Percentiles rank a stretch among this genome's conserved stretches.
Evolutionary conservation across 64 coral and sea anemone species (phyloP).

Genomic region (Hydrozoanthus tunicans): DNA sequence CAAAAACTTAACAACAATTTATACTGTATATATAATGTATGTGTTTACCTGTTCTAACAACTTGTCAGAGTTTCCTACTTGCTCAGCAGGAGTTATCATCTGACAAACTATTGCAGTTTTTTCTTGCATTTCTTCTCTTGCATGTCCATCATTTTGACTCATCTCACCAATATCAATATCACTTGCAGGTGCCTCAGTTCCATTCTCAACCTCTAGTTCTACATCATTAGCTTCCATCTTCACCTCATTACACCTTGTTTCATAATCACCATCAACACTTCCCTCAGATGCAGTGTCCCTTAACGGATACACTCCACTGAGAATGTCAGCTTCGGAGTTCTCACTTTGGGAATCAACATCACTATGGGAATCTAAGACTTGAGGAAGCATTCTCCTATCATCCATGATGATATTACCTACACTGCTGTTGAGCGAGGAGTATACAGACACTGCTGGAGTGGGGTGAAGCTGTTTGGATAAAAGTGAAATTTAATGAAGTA

Average conservation of each 20-base stretch:
- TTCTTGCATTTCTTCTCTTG: no score
- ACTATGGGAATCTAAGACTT: neutral
- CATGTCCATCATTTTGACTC: neutral
- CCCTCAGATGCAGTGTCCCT: constrained; percentile 44
- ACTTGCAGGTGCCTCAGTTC: neutral
- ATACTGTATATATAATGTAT: no score
- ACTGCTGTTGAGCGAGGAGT: constrained; percentile 17
- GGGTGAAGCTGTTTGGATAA: constrained; percentile 25
- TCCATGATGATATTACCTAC: neutral
- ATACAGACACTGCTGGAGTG: constrained; percentile 48
- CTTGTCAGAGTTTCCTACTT: neutral
- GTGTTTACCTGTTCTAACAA: neutral
- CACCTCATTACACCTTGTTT: neutral
- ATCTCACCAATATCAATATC: neutral
- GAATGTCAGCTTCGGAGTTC: constrained; percentile 19
- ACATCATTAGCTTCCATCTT: neutral
- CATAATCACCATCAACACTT: constrained; percentile 6
- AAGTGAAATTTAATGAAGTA: neutral
- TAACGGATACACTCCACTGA: constrained; percentile 50
- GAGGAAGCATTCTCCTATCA: neutral
- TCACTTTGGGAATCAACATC: constrained; percentile 50
- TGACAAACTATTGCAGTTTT: no score
- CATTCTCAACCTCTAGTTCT: neutral
- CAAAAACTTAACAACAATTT: no score
- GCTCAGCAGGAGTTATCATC: neutral